Percentiles rank a stretch among this genome's conserved stretches.
Conservation (phyloP, 2,888 invertebrate species). For the Netelia fuscicornis region DNA sequence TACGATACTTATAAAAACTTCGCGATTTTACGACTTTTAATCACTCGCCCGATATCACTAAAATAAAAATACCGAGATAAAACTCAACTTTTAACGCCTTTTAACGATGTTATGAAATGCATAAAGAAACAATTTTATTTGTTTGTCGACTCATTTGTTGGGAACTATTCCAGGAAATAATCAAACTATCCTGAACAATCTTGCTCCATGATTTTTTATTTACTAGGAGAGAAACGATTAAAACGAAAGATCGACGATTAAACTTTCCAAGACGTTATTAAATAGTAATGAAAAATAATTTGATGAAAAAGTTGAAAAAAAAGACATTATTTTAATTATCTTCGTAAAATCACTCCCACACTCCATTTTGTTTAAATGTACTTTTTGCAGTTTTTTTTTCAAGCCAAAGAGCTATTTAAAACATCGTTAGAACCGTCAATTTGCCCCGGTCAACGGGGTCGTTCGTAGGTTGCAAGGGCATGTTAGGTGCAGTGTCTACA, state of each 20-base stretch:
- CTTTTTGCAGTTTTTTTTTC: background rate
- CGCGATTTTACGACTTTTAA: conserved; percentile 52
- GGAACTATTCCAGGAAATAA: background rate
- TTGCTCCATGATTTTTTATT: too few relatives aligned
- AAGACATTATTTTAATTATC: too few relatives aligned
- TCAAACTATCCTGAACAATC: background rate
- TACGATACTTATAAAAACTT: conserved; percentile 40
- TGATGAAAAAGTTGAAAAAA: too few relatives aligned
- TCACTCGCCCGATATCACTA: conserved; percentile 43
- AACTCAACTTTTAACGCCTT: conserved; percentile 30
- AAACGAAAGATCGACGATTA: too few relatives aligned
- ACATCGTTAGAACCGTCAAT: background rate
- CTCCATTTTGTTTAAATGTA: background rate
- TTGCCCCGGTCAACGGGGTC: conserved; percentile 1
- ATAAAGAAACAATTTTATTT: conserved; percentile 29
- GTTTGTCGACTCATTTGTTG: background rate
- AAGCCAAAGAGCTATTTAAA: background rate
- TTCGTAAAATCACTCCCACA: too few relatives aligned
- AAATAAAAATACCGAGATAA: conserved; percentile 33
- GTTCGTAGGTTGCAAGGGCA: background rate
- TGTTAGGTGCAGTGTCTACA: conserved; percentile 24
- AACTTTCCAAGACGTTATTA: too few relatives aligned
- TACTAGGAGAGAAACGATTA: too few relatives aligned
- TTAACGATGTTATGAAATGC: background rate
- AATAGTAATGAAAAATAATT: too few relatives aligned